Evolutionary conservation across 2,113 vertebrate genomes (phyloP).

Genomic region (Passer montanus): DNA sequence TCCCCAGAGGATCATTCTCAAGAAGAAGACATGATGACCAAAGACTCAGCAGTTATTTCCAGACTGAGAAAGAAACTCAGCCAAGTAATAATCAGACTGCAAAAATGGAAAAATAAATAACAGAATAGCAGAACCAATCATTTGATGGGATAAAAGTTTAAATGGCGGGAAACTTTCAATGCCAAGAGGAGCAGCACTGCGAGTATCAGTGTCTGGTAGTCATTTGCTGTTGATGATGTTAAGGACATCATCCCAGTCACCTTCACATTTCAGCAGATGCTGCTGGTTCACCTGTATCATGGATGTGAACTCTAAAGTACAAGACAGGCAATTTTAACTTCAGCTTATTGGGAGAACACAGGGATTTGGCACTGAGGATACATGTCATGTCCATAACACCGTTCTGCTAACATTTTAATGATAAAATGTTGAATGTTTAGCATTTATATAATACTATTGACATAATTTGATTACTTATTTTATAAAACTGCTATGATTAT

Average conservation of each 20-base stretch:
- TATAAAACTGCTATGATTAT: neutral
- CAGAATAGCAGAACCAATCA: neutral
- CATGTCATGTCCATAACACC: fast-evolving
- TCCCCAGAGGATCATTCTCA: neutral
- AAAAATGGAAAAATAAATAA: neutral
- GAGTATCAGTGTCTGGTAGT: neutral
- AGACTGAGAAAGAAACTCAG: neutral
- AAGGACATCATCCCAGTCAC: neutral
- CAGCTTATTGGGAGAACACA: neutral
- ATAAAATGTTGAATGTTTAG: neutral
- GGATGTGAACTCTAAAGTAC: neutral
- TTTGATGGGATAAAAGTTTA: neutral
- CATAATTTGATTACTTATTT: neutral
- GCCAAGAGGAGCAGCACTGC: neutral
- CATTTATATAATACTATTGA: neutral
- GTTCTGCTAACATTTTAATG: neutral
- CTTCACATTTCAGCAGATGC: neutral
- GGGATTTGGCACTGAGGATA: neutral
- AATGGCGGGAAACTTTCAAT: neutral
- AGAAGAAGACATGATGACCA: neutral
- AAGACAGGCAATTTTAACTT: neutral
- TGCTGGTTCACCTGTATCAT: neutral
- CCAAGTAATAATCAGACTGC: neutral
- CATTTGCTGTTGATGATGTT: neutral
- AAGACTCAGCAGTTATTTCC: neutral